Evolutionary conservation across 2,888 invertebrate genomes (phyloP).

Genomic region (Rotaria socialis): DNA sequence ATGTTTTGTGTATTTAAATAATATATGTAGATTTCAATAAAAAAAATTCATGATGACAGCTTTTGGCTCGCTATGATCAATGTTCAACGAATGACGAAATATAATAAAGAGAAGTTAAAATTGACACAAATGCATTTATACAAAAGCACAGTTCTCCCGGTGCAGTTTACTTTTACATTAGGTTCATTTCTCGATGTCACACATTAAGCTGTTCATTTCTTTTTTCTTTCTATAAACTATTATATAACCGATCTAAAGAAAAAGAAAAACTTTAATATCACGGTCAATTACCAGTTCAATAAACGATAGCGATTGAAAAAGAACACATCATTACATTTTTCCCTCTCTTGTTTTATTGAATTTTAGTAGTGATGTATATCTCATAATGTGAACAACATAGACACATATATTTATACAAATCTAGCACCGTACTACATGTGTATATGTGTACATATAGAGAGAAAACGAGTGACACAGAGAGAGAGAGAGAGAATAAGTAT

Average conservation of each 20-base stretch:
- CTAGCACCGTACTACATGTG: not conserved
- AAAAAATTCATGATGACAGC: not conserved
- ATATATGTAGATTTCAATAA: not conserved
- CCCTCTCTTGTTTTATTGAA: not conserved
- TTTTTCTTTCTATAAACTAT: not conserved
- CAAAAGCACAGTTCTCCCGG: not conserved
- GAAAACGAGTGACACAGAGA: not conserved
- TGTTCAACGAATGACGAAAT: not conserved
- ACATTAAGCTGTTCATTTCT: not conserved
- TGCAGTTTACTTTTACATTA: not conserved
- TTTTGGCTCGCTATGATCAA: not conserved
- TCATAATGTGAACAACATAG: not conserved
- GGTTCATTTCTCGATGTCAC: not conserved
- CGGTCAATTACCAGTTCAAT: slow-evolving; percentile 4
- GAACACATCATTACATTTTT: not conserved
- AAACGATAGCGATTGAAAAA: not conserved
- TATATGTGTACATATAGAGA: no score
- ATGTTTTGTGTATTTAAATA: not conserved
- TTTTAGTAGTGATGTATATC: not conserved
- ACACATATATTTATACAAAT: not conserved
- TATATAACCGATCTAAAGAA: not conserved
- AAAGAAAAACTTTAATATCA: not conserved
- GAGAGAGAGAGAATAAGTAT: not conserved
- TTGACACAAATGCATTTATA: not conserved
- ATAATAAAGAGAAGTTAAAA: not conserved